Conservation (phyloP, 2,113 vertebrate genomes). For the Cephalopholis sonnerati region DNA sequence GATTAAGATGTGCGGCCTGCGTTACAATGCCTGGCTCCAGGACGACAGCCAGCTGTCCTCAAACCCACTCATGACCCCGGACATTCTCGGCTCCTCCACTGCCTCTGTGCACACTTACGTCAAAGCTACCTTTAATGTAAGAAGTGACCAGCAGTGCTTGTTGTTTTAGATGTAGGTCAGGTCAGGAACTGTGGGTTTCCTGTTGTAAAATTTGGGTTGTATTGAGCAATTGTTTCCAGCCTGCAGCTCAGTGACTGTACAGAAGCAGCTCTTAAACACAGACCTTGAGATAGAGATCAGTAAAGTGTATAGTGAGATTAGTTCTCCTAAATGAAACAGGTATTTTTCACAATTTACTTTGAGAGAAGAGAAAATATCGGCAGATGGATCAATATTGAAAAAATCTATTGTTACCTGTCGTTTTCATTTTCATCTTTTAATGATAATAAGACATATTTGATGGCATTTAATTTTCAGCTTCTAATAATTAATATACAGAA, state of each 20-base stretch:
- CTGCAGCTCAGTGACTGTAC: neutral
- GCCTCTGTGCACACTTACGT: conserved; percentile 95
- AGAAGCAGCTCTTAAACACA: neutral
- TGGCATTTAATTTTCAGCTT: no score
- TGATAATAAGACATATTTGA: no score
- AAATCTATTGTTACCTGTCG: no score
- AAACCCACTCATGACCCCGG: conserved; percentile 98
- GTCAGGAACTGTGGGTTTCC: neutral
- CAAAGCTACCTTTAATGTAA: conserved; percentile 98
- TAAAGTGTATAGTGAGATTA: neutral
- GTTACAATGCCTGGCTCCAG: conserved; percentile 97
- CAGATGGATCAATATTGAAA: neutral
- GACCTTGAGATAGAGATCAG: neutral
- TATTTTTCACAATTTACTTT: neutral
- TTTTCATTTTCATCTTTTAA: no score
- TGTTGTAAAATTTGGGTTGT: neutral
- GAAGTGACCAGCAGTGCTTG: conserved; percentile 36
- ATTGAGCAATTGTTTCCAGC: neutral
- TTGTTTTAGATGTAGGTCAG: conserved; percentile 9
- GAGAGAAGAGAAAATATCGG: neutral
- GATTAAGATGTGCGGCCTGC: conserved; percentile 97
- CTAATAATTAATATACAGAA: no score
- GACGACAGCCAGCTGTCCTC: conserved; percentile 97
- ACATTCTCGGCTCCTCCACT: conserved; percentile 95
- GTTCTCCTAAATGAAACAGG: neutral